Conservation (phyloP, 2,888 invertebrate species). For the Drosophila trichaetosa region DNA sequence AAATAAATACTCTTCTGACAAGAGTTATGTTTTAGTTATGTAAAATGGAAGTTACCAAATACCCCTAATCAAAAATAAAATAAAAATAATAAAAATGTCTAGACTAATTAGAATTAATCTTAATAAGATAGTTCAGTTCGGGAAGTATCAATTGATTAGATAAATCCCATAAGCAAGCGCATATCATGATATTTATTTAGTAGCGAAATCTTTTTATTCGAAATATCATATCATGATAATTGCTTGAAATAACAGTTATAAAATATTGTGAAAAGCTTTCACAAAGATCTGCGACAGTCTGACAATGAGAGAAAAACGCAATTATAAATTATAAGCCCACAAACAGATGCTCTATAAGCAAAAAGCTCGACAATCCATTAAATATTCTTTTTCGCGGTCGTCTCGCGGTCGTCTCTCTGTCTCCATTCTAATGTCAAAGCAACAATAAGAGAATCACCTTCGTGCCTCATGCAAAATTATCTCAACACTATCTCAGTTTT, state of each 20-base stretch:
- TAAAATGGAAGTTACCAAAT: too few relatives aligned
- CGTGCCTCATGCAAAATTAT: conserved; percentile 47
- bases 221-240: not conserved
- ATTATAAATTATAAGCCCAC: conserved; percentile 28
- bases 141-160: not conserved
- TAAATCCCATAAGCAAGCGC: not conserved
- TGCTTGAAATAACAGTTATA: not conserved
- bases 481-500: conserved; percentile 59
- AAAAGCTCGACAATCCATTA: conserved; percentile 45
- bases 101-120: not conserved
- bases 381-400: conserved; percentile 38
- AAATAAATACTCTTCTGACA: not conserved
- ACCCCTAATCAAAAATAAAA: not conserved
- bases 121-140: not conserved
- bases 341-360: conserved; percentile 12
- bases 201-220: not conserved
- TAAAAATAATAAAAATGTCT: not conserved
- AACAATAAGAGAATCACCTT: conserved; percentile 60
- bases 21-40: not conserved
- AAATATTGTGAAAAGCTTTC: conserved; percentile 6
- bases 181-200: not conserved
- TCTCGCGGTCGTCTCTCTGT: conserved; percentile 40
- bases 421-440: conserved; percentile 41
- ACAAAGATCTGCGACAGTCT: conserved; percentile 1
- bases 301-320: conserved; percentile 35